Percentiles rank a stretch among this genome's conserved stretches.
These are phyloP conservation scores for Anseranas semipalmata DNA, from an alignment of 2,113 vertebrate genomes.

Conservation along the genomic window DNA sequence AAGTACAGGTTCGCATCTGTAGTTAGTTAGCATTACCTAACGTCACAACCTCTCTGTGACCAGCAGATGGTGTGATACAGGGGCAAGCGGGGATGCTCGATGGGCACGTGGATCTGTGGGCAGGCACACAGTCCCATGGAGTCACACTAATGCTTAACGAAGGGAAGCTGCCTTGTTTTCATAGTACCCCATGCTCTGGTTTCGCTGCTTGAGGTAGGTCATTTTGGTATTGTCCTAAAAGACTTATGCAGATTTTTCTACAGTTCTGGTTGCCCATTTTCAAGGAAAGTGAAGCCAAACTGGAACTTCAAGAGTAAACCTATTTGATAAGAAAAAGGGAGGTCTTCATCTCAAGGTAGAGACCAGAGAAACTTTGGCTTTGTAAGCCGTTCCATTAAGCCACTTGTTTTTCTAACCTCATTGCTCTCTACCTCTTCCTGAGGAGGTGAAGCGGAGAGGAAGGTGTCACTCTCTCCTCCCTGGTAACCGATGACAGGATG, in stretches of 20 bases:
- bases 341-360: not conserved
- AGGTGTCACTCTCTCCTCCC: no score
- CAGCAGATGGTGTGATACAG: accelerated
- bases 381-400: no score
- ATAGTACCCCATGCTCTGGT: accelerated
- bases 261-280: not conserved
- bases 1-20: no score
- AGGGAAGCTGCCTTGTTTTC: no score
- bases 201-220: not conserved
- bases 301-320: not conserved
- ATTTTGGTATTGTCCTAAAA: accelerated
- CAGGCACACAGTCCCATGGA: not conserved
- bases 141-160: not conserved
- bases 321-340: not conserved
- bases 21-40: not conserved
- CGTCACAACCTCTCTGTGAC: not conserved
- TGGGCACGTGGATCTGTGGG: accelerated
- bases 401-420: no score
- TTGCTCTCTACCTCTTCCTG: no score
- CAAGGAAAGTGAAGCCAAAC: no score
- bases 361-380: not conserved
- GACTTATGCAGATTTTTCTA: accelerated
- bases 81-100: not conserved
- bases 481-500: no score
- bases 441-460: no score